Conservation (phyloP, 2,797 vertebrate species). For the Platyrinchus mystaceus region DNA sequence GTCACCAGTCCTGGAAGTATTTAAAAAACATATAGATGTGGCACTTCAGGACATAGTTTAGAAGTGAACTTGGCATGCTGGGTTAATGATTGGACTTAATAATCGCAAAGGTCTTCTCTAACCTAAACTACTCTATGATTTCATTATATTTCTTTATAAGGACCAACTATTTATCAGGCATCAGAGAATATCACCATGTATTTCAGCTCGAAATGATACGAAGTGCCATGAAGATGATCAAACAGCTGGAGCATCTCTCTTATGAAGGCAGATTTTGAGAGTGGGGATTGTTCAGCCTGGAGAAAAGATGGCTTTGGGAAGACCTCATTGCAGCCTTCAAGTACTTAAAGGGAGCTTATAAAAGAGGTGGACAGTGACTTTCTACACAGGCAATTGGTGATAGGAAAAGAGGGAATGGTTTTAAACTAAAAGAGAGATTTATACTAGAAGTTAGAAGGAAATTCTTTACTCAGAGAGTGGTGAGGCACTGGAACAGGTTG, state of each 20-base stretch:
- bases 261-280: background rate
- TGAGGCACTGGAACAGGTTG: background rate
- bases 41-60: background rate
- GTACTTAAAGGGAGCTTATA: background rate
- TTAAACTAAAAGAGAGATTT: background rate
- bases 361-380: background rate
- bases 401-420: background rate
- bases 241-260: background rate
- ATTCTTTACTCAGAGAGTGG: background rate
- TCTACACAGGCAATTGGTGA: background rate
- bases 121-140: background rate
- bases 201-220: background rate
- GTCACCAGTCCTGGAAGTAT: background rate
- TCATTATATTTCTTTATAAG: background rate
- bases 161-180: background rate
- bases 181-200: background rate
- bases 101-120: background rate
- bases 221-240: background rate
- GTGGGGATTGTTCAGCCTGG: background rate
- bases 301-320: background rate
- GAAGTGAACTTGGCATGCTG: background rate
- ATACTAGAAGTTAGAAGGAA: background rate
- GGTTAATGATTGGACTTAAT: fast-evolving
- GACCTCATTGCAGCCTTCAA: background rate
- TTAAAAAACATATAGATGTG: background rate